A percentile compares a stretch with the other conserved stretches of the same genome.
Conservation (phyloP, 2,113 vertebrate genomes). For the Daubentonia madagascariensis region DNA sequence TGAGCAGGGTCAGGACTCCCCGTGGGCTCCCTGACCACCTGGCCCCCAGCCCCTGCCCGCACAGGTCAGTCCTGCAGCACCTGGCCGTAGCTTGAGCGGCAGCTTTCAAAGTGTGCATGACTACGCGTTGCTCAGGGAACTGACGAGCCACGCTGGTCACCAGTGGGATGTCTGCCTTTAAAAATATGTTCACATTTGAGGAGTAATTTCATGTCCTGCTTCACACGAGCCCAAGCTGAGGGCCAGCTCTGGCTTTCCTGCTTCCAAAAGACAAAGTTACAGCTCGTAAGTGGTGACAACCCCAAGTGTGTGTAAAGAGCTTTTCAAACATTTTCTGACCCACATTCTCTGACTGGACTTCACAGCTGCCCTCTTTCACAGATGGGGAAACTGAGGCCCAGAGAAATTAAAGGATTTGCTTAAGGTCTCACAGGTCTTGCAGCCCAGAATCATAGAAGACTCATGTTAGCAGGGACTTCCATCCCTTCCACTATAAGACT, state of each 20-base stretch:
- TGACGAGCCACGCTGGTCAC: neutral
- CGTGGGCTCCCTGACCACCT: neutral
- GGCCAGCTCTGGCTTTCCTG: neutral
- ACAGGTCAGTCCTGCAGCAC: neutral
- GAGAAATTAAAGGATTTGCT: neutral
- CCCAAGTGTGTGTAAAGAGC: rapidly evolving
- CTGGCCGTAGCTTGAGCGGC: neutral
- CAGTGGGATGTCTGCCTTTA: neutral
- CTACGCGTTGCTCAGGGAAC: rapidly evolving
- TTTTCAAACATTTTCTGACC: neutral
- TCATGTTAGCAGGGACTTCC: rapidly evolving
- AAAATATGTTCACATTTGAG: neutral
- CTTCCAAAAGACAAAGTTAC: neutral
- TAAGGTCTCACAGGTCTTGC: neutral
- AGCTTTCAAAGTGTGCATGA: neutral
- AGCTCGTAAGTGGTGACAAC: neutral
- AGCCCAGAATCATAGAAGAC: neutral
- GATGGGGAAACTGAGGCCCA: neutral
- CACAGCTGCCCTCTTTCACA: no score
- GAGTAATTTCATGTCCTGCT: neutral
- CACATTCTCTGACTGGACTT: neutral
- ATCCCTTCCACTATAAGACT: neutral
- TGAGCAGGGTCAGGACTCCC: neutral
- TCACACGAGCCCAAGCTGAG: neutral
- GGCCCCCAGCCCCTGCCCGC: neutral